A percentile compares a stretch with the other conserved stretches of the same genome.
These are phyloP conservation scores for Calidris pugnax DNA, from an alignment of 2,113 vertebrate genomes.

Conservation along the genomic window DNA sequence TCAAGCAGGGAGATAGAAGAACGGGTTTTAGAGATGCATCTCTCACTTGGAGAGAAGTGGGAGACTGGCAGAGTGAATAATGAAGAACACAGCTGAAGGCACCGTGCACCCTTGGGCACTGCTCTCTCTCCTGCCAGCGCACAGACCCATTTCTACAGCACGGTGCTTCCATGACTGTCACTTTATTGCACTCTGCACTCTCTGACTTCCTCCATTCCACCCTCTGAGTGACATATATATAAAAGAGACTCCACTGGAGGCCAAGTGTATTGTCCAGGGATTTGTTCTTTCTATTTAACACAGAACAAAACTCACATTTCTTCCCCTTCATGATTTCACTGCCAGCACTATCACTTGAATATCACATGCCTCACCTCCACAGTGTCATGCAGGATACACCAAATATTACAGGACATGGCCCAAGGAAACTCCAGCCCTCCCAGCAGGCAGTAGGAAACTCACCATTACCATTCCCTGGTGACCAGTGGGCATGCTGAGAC, in stretches of 20 bases:
- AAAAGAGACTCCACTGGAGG: neutral
- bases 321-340: neutral
- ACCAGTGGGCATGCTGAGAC: neutral
- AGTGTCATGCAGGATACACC: neutral
- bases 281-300: neutral
- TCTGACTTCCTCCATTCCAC: neutral
- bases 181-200: neutral
- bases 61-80: neutral
- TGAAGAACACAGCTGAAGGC: neutral
- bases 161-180: neutral
- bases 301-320: neutral
- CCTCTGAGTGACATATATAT: neutral
- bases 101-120: neutral
- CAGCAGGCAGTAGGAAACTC: neutral
- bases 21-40: accelerated
- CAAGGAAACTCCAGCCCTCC: neutral
- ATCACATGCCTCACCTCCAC: neutral
- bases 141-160: neutral
- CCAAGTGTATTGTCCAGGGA: neutral
- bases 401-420: neutral
- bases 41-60: neutral
- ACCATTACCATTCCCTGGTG: neutral
- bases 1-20: neutral
- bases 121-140: neutral
- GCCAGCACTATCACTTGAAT: neutral